phyloP scores from a whole-genome alignment of 2,113 vertebrate genomes.

The Melanotaenia duboulayi region DNA sequence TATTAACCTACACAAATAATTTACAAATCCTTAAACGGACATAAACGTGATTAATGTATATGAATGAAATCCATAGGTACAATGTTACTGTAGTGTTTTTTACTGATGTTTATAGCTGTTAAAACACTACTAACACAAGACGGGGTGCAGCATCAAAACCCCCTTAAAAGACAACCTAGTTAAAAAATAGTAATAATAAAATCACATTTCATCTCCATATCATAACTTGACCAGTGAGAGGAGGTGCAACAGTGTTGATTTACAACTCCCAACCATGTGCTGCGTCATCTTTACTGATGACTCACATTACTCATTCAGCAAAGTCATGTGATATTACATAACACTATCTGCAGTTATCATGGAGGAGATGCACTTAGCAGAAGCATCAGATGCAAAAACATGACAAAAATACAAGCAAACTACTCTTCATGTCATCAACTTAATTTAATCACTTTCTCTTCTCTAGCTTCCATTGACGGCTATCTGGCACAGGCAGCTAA shows the following conservation, averaged over 20 bases:
- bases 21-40: too few relatives aligned
- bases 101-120: background rate
- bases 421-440: background rate
- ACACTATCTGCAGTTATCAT: constrained; percentile 50
- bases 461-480: background rate
- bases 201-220: background rate
- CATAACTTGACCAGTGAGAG: background rate
- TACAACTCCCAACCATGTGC: constrained; percentile 38
- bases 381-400: constrained; percentile 19
- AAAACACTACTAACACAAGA: background rate
- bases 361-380: constrained; percentile 24
- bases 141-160: background rate
- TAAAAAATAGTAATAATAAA: background rate
- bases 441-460: background rate
- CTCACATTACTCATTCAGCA: constrained; percentile 61
- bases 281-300: constrained; percentile 62
- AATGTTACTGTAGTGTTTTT: background rate
- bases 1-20: too few relatives aligned
- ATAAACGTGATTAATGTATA: background rate
- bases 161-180: background rate
- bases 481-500: constrained; percentile 22
- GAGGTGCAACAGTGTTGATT: constrained; percentile 22
- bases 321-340: constrained; percentile 64
- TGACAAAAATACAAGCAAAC: constrained; percentile 27
- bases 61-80: too few relatives aligned